Base-by-base conservation (phyloP, 2,113 vertebrate species). In the Cyprinus carpio region DNA sequence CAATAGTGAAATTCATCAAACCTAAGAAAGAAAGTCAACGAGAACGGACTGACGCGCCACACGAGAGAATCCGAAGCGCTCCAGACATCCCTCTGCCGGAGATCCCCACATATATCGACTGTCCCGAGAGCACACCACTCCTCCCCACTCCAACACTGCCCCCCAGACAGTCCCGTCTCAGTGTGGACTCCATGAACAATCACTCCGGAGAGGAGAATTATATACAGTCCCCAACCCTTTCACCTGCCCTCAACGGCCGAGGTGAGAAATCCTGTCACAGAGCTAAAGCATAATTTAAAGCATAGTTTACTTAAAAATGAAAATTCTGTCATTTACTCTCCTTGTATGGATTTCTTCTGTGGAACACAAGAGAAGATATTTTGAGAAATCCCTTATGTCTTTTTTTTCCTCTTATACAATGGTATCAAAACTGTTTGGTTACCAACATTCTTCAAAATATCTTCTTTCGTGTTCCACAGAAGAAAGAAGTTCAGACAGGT, bases 1-100 rank as follows among this genome's bases (percentile, higher is more conserved):
- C 97, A 74, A 94, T 99, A 88, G 98, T 90, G 79, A 99, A 97
- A 88, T 90, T 99, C 40, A 99, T 99, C 8, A 99, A 98, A 89
- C 98, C 98, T 76, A 96, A 96, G 89, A 99, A 97, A 89, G 97
- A 99, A 4, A 90, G 92, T 82, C 86, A 94, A 69, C 94, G 95
- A 82, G 97, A 98, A 78, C 87, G 94, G 1, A 40, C 89, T 6
- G 87, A 82, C 0, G 93, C 93, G 76, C 75, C 93, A 4, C 92
- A 87, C 82, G 95, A 90, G 88, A 65, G 94, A 27, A 86, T 76
- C 0, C 92, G 72, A 94, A 96, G 87, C 75, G 93, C 89, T 62
- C 94, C 94, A 0, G 92, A 94, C 87, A 85, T 94, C 78, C 88
- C 97, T 89, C 83, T 92, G 13, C 88, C 86, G 88, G 86, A 89